These are phyloP conservation scores for Syncerus caffer DNA, from an alignment of 2,797 vertebrate genomes.

Conservation along the genomic window DNA sequence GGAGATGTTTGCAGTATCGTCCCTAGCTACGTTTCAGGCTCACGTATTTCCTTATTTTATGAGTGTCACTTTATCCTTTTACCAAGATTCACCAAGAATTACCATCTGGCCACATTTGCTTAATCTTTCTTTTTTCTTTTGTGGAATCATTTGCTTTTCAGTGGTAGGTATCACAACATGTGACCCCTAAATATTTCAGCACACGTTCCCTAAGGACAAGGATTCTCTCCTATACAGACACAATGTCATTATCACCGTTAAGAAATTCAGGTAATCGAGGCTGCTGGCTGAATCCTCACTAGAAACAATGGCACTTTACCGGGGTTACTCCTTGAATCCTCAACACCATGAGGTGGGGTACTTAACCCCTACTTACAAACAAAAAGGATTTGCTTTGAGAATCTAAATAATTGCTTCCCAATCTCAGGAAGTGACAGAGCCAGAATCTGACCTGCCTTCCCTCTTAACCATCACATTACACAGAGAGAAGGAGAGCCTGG, in stretches of 20 bases:
- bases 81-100: background rate
- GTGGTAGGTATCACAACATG: background rate
- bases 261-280: background rate
- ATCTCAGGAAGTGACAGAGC: background rate
- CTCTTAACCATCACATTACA: background rate
- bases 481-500: background rate
- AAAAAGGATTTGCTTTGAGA: background rate
- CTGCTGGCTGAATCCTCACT: background rate
- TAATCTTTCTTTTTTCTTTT: background rate
- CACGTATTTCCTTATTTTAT: background rate
- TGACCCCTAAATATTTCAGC: background rate
- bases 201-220: background rate
- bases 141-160: background rate
- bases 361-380: background rate
- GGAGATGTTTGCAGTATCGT: no score
- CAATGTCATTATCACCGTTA: background rate
- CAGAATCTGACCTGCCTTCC: background rate
- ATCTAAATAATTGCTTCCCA: background rate
- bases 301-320: rapidly evolving
- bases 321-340: background rate
- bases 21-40: background rate
- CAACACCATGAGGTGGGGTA: background rate
- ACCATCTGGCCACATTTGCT: background rate
- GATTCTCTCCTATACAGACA: background rate
- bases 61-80: background rate